A percentile compares a stretch with the other conserved stretches of the same genome.
These are phyloP conservation scores for Nudaria mundana DNA, from an alignment of 2,888 invertebrate genomes.

Conservation along the genomic window DNA sequence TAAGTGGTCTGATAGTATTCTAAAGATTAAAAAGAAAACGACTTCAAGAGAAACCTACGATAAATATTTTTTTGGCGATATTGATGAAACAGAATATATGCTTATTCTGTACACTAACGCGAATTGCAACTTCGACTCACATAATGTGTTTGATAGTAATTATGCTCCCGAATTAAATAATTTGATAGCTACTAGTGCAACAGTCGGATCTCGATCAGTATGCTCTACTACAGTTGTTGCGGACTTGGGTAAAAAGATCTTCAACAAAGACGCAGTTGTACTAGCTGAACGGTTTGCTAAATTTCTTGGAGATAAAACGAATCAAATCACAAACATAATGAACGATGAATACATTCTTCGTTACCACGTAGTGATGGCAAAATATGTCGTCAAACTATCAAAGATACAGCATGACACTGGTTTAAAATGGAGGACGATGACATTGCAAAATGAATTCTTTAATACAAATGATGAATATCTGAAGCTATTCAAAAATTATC, in stretches of 20 bases:
- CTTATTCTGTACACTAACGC: slow-evolving; percentile 22
- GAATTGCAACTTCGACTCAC: background rate
- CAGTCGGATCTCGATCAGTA: background rate
- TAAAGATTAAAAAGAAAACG: no score
- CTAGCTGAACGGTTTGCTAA: slow-evolving; percentile 7
- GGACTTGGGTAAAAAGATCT: slow-evolving; percentile 9
- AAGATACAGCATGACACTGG: slow-evolving; percentile 6
- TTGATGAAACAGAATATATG: slow-evolving; percentile 14
- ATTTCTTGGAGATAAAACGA: no score
- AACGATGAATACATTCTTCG: no score
- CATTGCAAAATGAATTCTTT: slow-evolving; percentile 15
- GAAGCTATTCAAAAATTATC: slow-evolving; percentile 7
- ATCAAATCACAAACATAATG: no score
- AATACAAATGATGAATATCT: slow-evolving; percentile 7
- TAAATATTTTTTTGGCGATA: slow-evolving; percentile 7
- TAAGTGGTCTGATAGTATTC: no score
- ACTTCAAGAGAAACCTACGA: slow-evolving; percentile 5
- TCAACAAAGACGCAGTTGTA: slow-evolving; percentile 6
- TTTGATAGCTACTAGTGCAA: slow-evolving; percentile 16
- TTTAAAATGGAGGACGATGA: slow-evolving; percentile 1
- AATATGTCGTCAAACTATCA: slow-evolving; percentile 9
- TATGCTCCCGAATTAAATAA: background rate
- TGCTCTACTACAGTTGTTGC: slow-evolving; percentile 9
- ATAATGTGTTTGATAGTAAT: background rate
- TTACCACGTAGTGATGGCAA: slow-evolving; percentile 14